Evolutionary conservation across 2,888 invertebrate genomes (phyloP), one percentile per base, ranked within the genome.

Genomic region (Urechis unicinctus): DNA sequence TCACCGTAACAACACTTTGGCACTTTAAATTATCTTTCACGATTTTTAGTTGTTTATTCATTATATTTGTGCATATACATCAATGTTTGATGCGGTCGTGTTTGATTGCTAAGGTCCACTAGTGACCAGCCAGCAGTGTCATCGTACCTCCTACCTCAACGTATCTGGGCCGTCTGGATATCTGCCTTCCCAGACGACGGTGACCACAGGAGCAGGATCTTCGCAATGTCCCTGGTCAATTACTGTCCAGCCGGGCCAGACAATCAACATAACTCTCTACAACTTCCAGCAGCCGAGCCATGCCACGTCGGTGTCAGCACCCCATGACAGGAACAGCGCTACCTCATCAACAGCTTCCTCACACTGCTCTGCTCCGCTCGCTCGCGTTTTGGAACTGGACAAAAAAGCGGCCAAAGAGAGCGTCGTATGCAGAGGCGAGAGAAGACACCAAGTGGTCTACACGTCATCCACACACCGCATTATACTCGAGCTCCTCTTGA

Each of bases 251-350:
- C 54, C 28, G 1, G 54, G 54, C 24, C 54, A 54, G 43, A 26
- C 22, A 26, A 42, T 54, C 54, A 50, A 49, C 24, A 28, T 54
- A 2, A 48, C 48, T 25, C 54, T 54, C 24, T 25, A 42, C 31
- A 47, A 53, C 31, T 42, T 53, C 46, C 22, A 26, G 9, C 21
- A n/a, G n/a, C n/a, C n/a, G n/a, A n/a, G n/a, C n/a, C n/a, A n/a
- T n/a, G n/a, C n/a, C n/a, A n/a, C n/a, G n/a, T n/a, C n/a, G n/a
- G n/a, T n/a, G n/a, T n/a, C n/a, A n/a, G n/a, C n/a, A n/a, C n/a
- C n/a, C n/a, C 36, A 36, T 36, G 36, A 36, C 36, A 13, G 9
- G 9, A 36, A 36, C 36, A 17, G 36, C 9, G 36, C 17, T 17
- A 36, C 36, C 17, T 36, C 36, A 36, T 9, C 9, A 9, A 13